These are phyloP conservation scores for Melospiza georgiana DNA, from an alignment of 2,113 vertebrate genomes.

Conservation along the genomic window DNA sequence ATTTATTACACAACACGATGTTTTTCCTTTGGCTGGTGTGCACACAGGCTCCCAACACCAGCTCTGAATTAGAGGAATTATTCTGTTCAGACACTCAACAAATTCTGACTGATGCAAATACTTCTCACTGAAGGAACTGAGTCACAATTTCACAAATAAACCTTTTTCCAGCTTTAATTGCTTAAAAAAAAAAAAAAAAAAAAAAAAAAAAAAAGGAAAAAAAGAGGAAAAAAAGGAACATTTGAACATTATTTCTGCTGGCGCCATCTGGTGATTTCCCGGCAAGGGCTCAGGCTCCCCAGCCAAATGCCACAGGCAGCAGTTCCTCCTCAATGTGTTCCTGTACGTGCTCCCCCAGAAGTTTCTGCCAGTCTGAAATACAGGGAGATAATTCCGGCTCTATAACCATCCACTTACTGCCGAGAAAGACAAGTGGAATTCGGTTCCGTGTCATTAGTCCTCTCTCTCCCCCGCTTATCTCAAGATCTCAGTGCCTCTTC, in stretches of 20 bases:
- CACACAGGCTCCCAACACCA: neutral
- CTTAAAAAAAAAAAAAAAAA: neutral
- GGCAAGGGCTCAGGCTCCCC: neutral
- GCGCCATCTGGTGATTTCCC: constrained; percentile 57
- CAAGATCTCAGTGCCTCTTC: neutral
- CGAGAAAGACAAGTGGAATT: neutral
- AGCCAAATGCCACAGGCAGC: neutral
- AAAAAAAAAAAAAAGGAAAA: neutral
- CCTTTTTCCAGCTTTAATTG: constrained; percentile 14
- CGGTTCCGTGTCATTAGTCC: neutral
- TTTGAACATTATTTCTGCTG: constrained; percentile 4
- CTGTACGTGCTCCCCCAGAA: neutral
- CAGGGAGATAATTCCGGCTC: neutral
- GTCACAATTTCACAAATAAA: constrained; percentile 42
- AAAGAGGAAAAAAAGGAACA: neutral
- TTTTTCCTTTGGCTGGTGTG: neutral
- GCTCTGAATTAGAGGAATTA: constrained; percentile 23
- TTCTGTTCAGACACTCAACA: constrained; percentile 17
- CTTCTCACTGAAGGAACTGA: constrained; percentile 35
- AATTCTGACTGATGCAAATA: constrained; percentile 40
- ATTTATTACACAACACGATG: neutral
- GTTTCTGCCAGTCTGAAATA: neutral
- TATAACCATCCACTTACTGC: neutral
- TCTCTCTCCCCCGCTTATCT: neutral
- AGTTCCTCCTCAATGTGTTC: neutral